Conservation (phyloP, 2,113 vertebrate genomes). For the Vanacampus margaritifer region DNA sequence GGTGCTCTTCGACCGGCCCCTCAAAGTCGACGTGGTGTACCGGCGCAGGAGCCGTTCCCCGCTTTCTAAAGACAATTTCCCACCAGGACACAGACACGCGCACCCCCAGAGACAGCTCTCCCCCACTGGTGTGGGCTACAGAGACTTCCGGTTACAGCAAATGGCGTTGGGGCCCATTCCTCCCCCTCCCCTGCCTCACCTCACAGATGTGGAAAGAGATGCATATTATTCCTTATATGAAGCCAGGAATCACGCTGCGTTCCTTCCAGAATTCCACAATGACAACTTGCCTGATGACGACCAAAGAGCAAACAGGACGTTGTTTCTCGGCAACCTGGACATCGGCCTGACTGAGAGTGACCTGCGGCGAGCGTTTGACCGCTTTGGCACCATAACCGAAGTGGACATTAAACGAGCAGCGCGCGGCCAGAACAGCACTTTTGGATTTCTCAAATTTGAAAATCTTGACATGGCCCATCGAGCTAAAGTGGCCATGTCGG, state of each 20-base stretch:
- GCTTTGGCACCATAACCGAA: slow-evolving; percentile 95
- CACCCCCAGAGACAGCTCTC: slow-evolving; percentile 80
- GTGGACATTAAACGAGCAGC: slow-evolving; percentile 91
- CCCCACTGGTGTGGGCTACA: slow-evolving; percentile 81
- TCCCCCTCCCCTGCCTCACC: slow-evolving; percentile 68
- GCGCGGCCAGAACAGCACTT: slow-evolving; percentile 87
- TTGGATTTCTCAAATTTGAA: slow-evolving; percentile 96
- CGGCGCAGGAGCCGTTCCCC: slow-evolving; percentile 85
- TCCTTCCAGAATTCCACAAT: slow-evolving; percentile 82
- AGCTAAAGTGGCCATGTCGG: slow-evolving; percentile 93
- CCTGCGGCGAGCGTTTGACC: slow-evolving; percentile 86
- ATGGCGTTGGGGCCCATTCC: slow-evolving; percentile 87
- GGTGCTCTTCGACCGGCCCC: slow-evolving; percentile 89
- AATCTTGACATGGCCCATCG: slow-evolving; percentile 98
- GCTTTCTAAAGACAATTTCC: slow-evolving; percentile 79
- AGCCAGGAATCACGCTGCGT: slow-evolving; percentile 79
- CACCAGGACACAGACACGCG: slow-evolving; percentile 71
- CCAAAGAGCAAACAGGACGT: slow-evolving; percentile 91
- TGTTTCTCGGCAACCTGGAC: slow-evolving; percentile 95
- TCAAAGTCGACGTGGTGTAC: slow-evolving; percentile 91
- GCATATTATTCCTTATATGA: slow-evolving; percentile 81
- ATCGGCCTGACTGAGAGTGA: slow-evolving; percentile 88
- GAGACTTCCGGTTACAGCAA: slow-evolving; percentile 91
- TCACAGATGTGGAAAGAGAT: slow-evolving; percentile 79
- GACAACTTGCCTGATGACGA: slow-evolving; percentile 91